A percentile compares a stretch with the other conserved stretches of the same genome.
These are phyloP conservation scores for Polymixis lichenea DNA, from an alignment of 2,888 invertebrate species.

Conservation along the genomic window DNA sequence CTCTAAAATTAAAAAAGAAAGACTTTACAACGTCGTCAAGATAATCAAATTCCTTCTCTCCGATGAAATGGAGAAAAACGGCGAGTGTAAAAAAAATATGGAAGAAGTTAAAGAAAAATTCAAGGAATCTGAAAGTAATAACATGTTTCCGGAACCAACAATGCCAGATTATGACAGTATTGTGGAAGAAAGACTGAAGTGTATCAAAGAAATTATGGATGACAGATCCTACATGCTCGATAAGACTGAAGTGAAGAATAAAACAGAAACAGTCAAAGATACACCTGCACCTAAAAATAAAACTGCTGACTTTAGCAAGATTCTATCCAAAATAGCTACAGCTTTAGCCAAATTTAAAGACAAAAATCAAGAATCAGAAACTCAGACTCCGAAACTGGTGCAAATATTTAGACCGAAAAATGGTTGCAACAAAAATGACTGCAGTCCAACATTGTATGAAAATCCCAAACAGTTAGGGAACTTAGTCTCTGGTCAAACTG, in stretches of 20 bases:
- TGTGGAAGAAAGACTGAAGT: constrained; percentile 43
- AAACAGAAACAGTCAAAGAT: constrained; percentile 9
- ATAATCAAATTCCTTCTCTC: constrained; percentile 64
- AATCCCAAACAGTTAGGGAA: constrained; percentile 34
- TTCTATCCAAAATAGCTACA: constrained; percentile 50
- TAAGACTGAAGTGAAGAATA: constrained; percentile 28
- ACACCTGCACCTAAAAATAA: constrained; percentile 37
- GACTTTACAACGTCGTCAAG: constrained; percentile 64
- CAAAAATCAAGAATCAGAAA: constrained; percentile 45
- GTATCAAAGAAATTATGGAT: constrained; percentile 42
- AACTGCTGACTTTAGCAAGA: constrained; percentile 48
- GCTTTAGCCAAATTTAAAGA: constrained; percentile 58
- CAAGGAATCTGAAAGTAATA: constrained; percentile 22
- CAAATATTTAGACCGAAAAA: constrained; percentile 45
- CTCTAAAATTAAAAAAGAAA: constrained; percentile 63
- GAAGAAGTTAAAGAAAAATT: constrained; percentile 30
- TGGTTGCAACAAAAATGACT: constrained; percentile 24
- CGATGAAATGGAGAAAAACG: constrained; percentile 54
- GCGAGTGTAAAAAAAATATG: not conserved
- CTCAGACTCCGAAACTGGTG: constrained; percentile 53
- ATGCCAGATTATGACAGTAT: constrained; percentile 40
- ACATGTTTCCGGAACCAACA: not conserved
- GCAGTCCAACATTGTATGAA: constrained; percentile 37
- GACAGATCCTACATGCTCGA: constrained; percentile 30
- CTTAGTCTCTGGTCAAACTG: constrained; percentile 37